A percentile compares a stretch with the other conserved stretches of the same genome.
Conservation (phyloP, 1,140 invertebrate species). For the Ostrea edulis region DNA sequence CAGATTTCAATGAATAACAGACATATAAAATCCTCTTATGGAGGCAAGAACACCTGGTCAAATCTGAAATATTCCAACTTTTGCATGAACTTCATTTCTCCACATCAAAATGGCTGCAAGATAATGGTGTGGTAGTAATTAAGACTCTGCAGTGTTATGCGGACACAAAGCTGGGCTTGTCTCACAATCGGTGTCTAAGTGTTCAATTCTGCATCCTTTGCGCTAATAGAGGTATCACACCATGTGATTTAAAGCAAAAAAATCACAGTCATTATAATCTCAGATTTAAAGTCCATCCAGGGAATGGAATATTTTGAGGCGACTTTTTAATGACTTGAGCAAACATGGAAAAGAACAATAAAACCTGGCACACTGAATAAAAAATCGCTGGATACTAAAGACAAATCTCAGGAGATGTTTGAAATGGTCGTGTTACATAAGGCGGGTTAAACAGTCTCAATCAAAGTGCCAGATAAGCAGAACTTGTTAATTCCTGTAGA, state of each 20-base stretch:
- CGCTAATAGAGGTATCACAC: neutral
- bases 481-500: neutral
- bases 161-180: neutral
- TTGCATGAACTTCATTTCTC: neutral
- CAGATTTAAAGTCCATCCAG: neutral
- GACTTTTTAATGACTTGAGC: constrained; percentile 25
- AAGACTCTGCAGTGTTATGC: neutral
- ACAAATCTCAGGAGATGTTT: neutral
- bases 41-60: neutral
- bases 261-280: neutral
- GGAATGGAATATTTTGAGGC: neutral
- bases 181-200: neutral
- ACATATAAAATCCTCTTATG: neutral
- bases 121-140: neutral
- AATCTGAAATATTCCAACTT: neutral
- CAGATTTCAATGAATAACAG: neutral
- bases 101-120: neutral
- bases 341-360: constrained; percentile 9
- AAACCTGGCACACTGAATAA: neutral
- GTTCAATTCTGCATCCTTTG: constrained; percentile 10
- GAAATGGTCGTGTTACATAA: neutral
- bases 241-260: neutral
- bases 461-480: neutral
- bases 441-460: neutral
- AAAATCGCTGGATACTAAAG: neutral